Conservation (phyloP, 1,140 invertebrate genomes). For the Orussus abietinus region DNA sequence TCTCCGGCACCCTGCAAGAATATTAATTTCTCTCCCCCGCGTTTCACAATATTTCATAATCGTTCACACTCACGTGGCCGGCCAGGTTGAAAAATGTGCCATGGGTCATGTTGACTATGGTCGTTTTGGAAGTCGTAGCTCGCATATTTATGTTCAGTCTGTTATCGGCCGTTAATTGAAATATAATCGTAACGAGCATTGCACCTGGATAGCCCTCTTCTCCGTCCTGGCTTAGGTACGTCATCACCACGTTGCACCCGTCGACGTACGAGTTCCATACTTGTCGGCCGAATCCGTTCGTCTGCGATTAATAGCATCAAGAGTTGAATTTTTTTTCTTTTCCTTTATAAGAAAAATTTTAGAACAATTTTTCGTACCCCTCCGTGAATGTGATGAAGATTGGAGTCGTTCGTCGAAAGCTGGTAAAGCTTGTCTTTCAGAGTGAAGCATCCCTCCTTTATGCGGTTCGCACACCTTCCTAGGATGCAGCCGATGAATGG, state of each 20-base stretch:
- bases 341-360: not conserved
- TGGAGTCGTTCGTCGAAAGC: slow-evolving; percentile 69
- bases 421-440: slow-evolving; percentile 66
- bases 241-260: slow-evolving; percentile 60
- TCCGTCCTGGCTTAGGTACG: slow-evolving; percentile 70
- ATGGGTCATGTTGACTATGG: slow-evolving; percentile 84
- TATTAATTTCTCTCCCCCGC: slow-evolving; percentile 3
- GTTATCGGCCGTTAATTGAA: slow-evolving; percentile 69
- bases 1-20: slow-evolving; percentile 29
- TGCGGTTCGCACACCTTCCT: slow-evolving; percentile 83
- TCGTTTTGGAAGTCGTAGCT: slow-evolving; percentile 71
- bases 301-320: slow-evolving; percentile 15
- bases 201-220: slow-evolving; percentile 86
- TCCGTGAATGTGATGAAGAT: slow-evolving; percentile 77
- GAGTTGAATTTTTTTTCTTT: slow-evolving; percentile 1
- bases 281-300: slow-evolving; percentile 32
- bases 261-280: slow-evolving; percentile 52
- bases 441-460: slow-evolving; percentile 63
- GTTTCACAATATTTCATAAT: not conserved
- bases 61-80: slow-evolving; percentile 60
- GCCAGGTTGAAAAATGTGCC: slow-evolving; percentile 91
- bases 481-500: slow-evolving; percentile 82
- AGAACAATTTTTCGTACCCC: slow-evolving; percentile 55
- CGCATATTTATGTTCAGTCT: slow-evolving; percentile 67
- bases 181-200: slow-evolving; percentile 63